phyloP scores from a whole-genome alignment of 2,797 vertebrate species.

The Melanotaenia trifasciata region DNA sequence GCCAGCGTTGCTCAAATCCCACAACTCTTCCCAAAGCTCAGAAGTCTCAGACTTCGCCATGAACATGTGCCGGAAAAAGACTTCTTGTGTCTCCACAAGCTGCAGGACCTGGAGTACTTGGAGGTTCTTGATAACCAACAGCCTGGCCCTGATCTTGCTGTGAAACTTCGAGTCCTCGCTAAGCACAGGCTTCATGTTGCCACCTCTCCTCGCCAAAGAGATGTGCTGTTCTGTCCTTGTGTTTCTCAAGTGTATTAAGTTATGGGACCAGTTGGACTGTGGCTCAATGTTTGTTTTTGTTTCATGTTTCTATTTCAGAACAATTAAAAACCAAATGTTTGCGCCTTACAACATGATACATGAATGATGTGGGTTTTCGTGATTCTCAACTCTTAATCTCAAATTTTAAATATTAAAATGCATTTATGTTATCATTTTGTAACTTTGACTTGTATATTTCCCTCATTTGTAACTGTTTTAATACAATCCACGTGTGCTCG shows the following conservation, averaged over 20 bases:
- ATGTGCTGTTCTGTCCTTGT: conserved; percentile 59
- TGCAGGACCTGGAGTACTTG: conserved; percentile 58
- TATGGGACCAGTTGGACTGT: neutral
- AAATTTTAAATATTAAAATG: neutral
- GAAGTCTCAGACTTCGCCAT: conserved; percentile 53
- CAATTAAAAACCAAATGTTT: neutral
- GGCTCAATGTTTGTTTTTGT: neutral
- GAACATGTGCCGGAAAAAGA: conserved; percentile 39
- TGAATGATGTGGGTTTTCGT: neutral
- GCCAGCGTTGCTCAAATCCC: conserved; percentile 43
- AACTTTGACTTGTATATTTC: neutral
- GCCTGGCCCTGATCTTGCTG: conserved; percentile 5
- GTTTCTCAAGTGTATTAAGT: conserved; percentile 10
- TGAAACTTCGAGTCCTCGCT: conserved; percentile 47
- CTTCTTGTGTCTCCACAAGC: conserved; percentile 50
- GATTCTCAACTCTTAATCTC: neutral
- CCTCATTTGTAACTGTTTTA: neutral
- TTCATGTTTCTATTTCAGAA: neutral
- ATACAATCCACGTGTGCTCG: neutral
- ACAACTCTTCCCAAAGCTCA: conserved; percentile 65
- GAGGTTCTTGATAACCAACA: conserved; percentile 52
- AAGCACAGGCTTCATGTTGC: conserved; percentile 48
- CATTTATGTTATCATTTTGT: neutral
- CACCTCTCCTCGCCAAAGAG: conserved; percentile 15
- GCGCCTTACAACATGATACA: neutral